Evolutionary conservation across 2,113 vertebrate species (phyloP).

Genomic region (Elachura formosa): DNA sequence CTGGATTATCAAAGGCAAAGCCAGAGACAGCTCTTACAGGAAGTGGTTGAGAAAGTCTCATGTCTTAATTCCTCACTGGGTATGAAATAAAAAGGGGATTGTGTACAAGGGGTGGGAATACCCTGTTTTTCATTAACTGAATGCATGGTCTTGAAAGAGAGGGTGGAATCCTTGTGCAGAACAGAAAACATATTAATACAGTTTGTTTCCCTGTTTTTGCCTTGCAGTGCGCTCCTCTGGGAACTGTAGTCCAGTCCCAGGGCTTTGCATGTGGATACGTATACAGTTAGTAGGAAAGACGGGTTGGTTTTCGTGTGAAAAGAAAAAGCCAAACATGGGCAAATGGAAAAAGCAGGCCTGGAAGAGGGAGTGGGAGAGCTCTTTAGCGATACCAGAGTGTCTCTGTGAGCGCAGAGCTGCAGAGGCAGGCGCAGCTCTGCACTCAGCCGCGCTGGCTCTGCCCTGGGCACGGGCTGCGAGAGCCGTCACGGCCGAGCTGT

Average conservation of each 20-base stretch:
- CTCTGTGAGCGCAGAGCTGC: neutral
- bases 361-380: neutral
- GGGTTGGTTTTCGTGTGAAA: neutral
- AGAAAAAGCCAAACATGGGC: neutral
- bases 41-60: neutral
- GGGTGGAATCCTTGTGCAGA: neutral
- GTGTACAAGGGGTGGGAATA: neutral
- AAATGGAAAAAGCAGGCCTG: neutral
- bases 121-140: slow-evolving; percentile 35
- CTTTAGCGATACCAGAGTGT: neutral
- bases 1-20: slow-evolving; percentile 15
- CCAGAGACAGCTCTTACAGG: slow-evolving; percentile 3
- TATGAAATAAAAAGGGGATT: slow-evolving; percentile 18
- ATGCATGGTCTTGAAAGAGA: neutral
- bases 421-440: neutral
- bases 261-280: neutral
- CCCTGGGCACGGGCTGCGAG: neutral
- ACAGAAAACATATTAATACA: neutral
- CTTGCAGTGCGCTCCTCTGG: neutral
- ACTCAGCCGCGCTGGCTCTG: neutral
- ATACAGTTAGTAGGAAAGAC: neutral
- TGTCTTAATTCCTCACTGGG: neutral
- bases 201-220: neutral
- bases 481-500: neutral
- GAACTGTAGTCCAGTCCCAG: neutral